A percentile compares a stretch with the other conserved stretches of the same genome.
Conservation (phyloP, 92 coral and sea anemone species). For the Pocillopora grandis region DNA sequence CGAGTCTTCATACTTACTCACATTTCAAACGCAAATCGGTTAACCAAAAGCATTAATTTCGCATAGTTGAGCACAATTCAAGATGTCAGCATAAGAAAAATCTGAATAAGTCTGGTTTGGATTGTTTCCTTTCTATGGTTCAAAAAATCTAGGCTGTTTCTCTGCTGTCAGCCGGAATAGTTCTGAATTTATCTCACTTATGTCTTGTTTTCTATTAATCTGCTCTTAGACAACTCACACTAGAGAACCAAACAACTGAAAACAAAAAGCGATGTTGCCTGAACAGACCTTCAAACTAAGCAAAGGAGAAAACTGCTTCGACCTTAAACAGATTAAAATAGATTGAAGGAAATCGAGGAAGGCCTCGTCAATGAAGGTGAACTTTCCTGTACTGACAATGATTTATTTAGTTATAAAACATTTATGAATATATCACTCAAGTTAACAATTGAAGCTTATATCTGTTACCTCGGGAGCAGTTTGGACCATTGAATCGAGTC, state of each 20-base stretch:
- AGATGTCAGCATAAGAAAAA: not conserved
- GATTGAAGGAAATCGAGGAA: not conserved
- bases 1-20: not conserved
- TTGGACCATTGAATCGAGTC: slow-evolving; percentile 61
- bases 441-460: not conserved
- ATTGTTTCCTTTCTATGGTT: not conserved
- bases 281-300: too few species aligned
- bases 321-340: too few species aligned
- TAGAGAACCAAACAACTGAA: too few species aligned
- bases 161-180: not conserved
- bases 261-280: too few species aligned
- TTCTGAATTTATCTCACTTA: too few species aligned
- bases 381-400: not conserved
- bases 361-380: not conserved
- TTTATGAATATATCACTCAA: not conserved
- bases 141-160: not conserved
- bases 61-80: not conserved
- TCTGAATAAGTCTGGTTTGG: not conserved
- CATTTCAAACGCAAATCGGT: slow-evolving; percentile 6
- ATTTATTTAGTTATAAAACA: not conserved
- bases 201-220: too few species aligned
- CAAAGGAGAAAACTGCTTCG: too few species aligned
- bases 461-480: slow-evolving; percentile 61
- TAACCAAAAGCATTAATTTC: not conserved
- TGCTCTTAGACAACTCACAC: too few species aligned